A percentile compares a stretch with the other conserved stretches of the same genome.
phyloP scores from a whole-genome alignment of 2,888 invertebrate genomes.

The Lithodes maja region DNA sequence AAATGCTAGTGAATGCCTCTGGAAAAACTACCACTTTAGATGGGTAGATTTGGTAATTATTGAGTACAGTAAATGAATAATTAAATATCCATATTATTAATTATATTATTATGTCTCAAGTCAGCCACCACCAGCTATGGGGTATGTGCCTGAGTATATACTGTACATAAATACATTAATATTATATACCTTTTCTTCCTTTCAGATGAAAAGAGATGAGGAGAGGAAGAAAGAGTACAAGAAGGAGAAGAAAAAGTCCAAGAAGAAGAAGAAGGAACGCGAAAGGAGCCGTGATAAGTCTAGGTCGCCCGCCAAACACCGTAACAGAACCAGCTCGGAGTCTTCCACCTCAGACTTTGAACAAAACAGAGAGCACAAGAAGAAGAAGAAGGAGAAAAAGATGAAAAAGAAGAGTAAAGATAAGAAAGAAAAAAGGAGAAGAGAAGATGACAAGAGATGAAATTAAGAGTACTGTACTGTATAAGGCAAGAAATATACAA shows the following conservation, averaged over 20 bases:
- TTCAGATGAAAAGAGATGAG: background rate
- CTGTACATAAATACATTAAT: too few relatives aligned
- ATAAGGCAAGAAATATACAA: too few relatives aligned
- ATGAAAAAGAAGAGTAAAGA: slow-evolving; percentile 8
- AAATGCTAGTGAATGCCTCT: too few relatives aligned
- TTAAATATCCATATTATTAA: too few relatives aligned
- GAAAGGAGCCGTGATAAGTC: background rate
- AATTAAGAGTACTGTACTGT: too few relatives aligned
- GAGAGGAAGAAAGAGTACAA: background rate
- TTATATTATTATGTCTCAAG: too few relatives aligned
- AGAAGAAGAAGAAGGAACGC: background rate
- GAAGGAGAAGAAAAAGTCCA: background rate
- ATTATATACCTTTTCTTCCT: background rate
- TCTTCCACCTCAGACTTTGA: background rate
- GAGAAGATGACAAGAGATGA: too few relatives aligned
- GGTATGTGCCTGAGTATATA: too few relatives aligned
- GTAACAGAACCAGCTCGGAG: background rate
- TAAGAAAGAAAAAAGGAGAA: background rate
- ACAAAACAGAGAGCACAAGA: background rate
- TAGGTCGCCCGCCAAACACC: background rate
- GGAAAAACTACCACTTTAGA: too few relatives aligned
- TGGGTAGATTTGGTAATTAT: too few relatives aligned
- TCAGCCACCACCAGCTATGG: too few relatives aligned
- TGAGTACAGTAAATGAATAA: too few relatives aligned
- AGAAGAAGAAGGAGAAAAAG: slow-evolving; percentile 1